Conservation (phyloP, 1,140 invertebrate genomes). For the Tribolium madens region DNA sequence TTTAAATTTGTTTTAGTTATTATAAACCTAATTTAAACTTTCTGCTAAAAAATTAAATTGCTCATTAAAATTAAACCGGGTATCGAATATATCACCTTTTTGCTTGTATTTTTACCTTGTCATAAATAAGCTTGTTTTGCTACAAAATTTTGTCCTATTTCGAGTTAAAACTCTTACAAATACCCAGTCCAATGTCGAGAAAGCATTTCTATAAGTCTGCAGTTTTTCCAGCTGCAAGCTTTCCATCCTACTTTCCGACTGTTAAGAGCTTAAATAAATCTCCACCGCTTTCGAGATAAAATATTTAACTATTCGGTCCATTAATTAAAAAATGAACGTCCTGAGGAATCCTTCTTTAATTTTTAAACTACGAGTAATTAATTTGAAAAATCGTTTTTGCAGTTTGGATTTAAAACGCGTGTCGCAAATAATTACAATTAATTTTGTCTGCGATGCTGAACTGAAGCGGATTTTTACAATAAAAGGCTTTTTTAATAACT, state of each 20-base stretch:
- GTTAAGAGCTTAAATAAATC: constrained; percentile 13
- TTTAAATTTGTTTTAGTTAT: too few relatives aligned
- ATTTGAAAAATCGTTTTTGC: neutral
- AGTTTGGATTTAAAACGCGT: too few relatives aligned
- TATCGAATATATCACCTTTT: too few relatives aligned
- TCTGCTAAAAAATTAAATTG: too few relatives aligned
- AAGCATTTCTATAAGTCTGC: constrained; percentile 20
- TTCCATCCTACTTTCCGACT: constrained; percentile 1
- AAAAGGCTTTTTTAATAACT: neutral
- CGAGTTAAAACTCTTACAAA: constrained; percentile 10
- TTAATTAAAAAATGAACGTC: constrained; percentile 16
- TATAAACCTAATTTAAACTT: too few relatives aligned
- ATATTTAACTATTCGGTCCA: constrained; percentile 22
- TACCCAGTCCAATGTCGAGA: constrained; percentile 3
- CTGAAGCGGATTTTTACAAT: neutral
- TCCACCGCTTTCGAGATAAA: neutral
- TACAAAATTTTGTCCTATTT: neutral
- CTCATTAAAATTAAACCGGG: too few relatives aligned
- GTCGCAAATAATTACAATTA: neutral
- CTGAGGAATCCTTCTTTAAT: neutral
- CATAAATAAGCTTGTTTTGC: neutral
- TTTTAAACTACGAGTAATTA: neutral
- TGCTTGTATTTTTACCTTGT: too few relatives aligned
- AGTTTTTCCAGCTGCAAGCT: constrained; percentile 25
- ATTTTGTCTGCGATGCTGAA: neutral